Evolutionary conservation across 2,113 vertebrate species (phyloP).

Genomic region (Numenius arquata): DNA sequence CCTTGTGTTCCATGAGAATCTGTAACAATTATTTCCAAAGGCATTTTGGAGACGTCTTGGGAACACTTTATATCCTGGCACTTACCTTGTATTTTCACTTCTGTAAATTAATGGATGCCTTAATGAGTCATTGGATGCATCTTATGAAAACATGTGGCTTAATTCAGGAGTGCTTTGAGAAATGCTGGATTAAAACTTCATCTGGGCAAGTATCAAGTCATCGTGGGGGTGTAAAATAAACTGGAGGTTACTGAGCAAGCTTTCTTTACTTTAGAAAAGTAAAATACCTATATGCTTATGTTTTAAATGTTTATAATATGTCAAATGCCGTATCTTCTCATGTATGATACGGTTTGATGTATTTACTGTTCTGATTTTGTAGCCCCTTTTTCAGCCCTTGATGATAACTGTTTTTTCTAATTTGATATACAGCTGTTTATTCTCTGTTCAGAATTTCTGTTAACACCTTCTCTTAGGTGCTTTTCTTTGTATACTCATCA

Average conservation of each 20-base stretch:
- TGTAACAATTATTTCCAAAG: conserved; percentile 36
- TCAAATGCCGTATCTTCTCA: neutral
- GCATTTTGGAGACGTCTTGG: conserved; percentile 41
- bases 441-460: neutral
- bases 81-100: conserved; percentile 16
- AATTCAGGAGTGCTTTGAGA: conserved; percentile 4
- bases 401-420: neutral
- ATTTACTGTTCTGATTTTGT: neutral
- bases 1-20: neutral
- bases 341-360: rapidly evolving
- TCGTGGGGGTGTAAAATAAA: neutral
- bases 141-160: neutral
- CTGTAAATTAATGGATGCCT: conserved; percentile 37
- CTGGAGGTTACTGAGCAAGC: neutral
- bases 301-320: neutral
- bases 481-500: neutral
- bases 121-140: conserved; percentile 46
- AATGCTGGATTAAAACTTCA: neutral
- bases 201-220: neutral
- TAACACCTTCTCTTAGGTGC: neutral
- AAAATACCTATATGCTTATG: neutral
- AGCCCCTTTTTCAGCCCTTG: neutral
- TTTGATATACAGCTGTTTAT: neutral
- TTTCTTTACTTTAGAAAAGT: neutral
- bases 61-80: conserved; percentile 28